These are phyloP conservation scores for Centropristis striata DNA, from an alignment of 2,113 vertebrate genomes.

Conservation along the genomic window DNA sequence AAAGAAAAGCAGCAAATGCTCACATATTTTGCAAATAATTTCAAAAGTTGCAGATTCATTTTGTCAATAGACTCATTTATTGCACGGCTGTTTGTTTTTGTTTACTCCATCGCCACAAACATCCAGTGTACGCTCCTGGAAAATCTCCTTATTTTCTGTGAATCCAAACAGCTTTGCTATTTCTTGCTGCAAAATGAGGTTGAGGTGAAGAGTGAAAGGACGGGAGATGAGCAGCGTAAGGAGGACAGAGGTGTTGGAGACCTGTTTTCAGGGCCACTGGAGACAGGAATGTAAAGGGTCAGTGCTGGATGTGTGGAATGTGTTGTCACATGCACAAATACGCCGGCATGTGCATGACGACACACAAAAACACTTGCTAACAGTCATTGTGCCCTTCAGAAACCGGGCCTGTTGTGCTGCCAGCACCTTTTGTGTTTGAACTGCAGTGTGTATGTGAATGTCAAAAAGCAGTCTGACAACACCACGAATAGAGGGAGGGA, in stretches of 20 bases:
- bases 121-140: too few relatives aligned
- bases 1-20: too few relatives aligned
- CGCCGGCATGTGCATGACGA: slow-evolving; percentile 26
- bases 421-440: slow-evolving; percentile 47
- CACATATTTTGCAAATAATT: too few relatives aligned
- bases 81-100: too few relatives aligned
- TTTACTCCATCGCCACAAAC: too few relatives aligned
- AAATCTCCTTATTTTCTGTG: background rate
- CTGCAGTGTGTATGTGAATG: slow-evolving; percentile 39
- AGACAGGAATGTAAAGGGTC: slow-evolving; percentile 48
- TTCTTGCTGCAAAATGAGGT: slow-evolving; percentile 8
- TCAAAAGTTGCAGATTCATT: too few relatives aligned
- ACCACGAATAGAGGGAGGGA: slow-evolving; percentile 9
- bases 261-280: slow-evolving; percentile 47
- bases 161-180: background rate
- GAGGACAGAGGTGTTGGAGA: slow-evolving; percentile 34
- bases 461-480: slow-evolving; percentile 36
- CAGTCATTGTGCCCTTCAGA: slow-evolving; percentile 23
- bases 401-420: background rate
- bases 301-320: slow-evolving; percentile 39
- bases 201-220: background rate
- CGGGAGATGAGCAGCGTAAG: background rate
- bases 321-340: slow-evolving; percentile 40
- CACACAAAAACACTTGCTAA: slow-evolving; percentile 18
- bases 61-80: too few relatives aligned